Evolutionary conservation across 2,888 invertebrate genomes (phyloP).

Genomic region (Drosophila cognata): DNA sequence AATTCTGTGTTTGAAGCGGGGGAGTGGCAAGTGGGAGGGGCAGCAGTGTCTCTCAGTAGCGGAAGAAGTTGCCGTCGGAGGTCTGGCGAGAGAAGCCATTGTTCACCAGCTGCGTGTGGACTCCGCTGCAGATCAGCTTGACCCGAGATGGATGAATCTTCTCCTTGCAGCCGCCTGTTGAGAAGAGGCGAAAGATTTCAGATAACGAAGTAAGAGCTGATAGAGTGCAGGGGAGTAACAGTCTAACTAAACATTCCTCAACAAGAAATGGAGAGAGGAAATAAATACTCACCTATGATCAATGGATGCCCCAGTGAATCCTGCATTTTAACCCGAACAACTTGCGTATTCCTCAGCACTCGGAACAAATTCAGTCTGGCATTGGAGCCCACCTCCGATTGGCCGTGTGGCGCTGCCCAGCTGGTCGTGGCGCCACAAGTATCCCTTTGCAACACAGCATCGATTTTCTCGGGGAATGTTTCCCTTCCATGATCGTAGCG

Average conservation of each 20-base stretch:
- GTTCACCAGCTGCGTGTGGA: slow-evolving; percentile 92
- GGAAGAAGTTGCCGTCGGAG: slow-evolving; percentile 90
- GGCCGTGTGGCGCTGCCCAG: slow-evolving; percentile 56
- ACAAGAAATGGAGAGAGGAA: not conserved
- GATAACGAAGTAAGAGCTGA: not conserved
- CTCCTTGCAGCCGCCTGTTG: slow-evolving; percentile 87
- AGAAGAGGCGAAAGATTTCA: not conserved
- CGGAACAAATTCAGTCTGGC: slow-evolving; percentile 86
- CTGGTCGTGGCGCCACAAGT: slow-evolving; percentile 85
- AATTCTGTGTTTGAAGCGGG: not conserved
- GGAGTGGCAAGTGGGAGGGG: not conserved
- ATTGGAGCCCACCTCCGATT: slow-evolving; percentile 56
- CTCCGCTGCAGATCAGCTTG: slow-evolving; percentile 92
- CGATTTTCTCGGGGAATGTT: slow-evolving; percentile 88
- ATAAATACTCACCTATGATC: slow-evolving; percentile 81
- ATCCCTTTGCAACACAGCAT: slow-evolving; percentile 89
- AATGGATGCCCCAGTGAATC: slow-evolving; percentile 85
- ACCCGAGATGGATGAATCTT: slow-evolving; percentile 90
- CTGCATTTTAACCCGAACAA: slow-evolving; percentile 82
- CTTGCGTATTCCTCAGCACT: slow-evolving; percentile 87
- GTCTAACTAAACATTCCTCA: not conserved
- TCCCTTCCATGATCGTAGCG: slow-evolving; percentile 89
- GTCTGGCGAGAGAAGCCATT: slow-evolving; percentile 92
- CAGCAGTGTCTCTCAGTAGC: slow-evolving; percentile 85
- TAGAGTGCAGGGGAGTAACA: not conserved